Evolutionary conservation across 1,140 invertebrate genomes (phyloP), one percentile per base, ranked within the genome.

Genomic region (Capitella teleta): DNA sequence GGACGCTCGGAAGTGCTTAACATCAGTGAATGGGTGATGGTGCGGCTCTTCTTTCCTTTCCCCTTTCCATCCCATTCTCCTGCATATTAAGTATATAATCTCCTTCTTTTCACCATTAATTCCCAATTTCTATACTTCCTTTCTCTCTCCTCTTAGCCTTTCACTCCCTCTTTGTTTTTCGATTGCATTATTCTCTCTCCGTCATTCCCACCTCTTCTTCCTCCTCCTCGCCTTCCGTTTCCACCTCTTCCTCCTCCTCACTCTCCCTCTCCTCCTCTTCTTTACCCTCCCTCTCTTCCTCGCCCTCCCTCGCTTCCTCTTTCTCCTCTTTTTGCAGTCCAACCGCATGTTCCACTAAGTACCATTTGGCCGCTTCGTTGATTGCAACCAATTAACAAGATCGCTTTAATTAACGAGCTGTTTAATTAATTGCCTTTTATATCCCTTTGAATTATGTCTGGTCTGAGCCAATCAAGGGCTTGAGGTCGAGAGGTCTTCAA

Each of bases 241-340:
- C 21, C 37, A 24, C 44, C 19, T 14, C 32, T 23, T 43, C n/a
- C 30, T 43, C 21, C 25, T 32, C 41, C 25, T 40, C 40, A 47
- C 53, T 30, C 24, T 37, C 37, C 36, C 49, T 32, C 30, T 32
- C 8, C 30, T n/a, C n/a, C 8, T 32, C 30, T 32, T n/a, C n/a
- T n/a, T 32, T n/a, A 14, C 3, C 14, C 40, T 47, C 28, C 47
- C 41, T 38, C 25, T 37, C 38, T 14, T 25, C 16, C 28, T 46
- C 53, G 26, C 41, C 41, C 42, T 32, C 28, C 44, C 44, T 45
- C 37, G 26, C 26, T 46, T 25, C 34, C 45, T 52, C 32, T 52
- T 50, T 47, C 44, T 34, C 42, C 38, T 38, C 43, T 24, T 36
- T 36, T 45, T 43, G 18, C 24, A 41, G 55, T 46, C 38, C 52